Evolutionary conservation across 2,113 vertebrate genomes (phyloP).

Genomic region (Epinephelus lanceolatus): DNA sequence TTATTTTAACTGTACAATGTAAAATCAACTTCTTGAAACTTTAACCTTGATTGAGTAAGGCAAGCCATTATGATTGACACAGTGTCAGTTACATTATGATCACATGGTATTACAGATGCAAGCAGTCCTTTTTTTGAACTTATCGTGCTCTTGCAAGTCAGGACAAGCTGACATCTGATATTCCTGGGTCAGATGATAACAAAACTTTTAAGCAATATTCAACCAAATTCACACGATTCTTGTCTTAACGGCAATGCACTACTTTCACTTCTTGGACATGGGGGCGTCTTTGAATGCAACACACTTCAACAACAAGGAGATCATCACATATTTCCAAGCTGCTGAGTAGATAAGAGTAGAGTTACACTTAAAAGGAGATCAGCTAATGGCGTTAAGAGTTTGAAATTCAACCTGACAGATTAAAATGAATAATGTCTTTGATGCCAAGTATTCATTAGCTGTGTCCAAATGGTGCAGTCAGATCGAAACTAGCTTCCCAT

Average conservation of each 20-base stretch:
- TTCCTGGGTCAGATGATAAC: slow-evolving; percentile 20
- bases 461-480: neutral
- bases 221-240: neutral
- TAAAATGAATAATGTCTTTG: neutral
- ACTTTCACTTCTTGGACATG: neutral
- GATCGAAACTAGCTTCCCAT: neutral
- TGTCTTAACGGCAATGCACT: neutral
- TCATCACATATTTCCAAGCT: neutral
- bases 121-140: neutral
- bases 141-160: neutral
- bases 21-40: neutral
- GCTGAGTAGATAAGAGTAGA: neutral
- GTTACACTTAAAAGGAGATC: neutral
- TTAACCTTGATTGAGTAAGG: neutral
- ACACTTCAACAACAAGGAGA: neutral
- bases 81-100: neutral
- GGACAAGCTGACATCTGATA: neutral
- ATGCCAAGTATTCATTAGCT: neutral
- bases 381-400: neutral
- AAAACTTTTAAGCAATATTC: neutral
- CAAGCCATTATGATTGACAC: neutral
- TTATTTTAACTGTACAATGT: neutral
- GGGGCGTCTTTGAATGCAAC: neutral
- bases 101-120: neutral
- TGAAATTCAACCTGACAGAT: neutral